Conservation (phyloP, 2,113 vertebrate genomes). For the Larimichthys crocea region DNA sequence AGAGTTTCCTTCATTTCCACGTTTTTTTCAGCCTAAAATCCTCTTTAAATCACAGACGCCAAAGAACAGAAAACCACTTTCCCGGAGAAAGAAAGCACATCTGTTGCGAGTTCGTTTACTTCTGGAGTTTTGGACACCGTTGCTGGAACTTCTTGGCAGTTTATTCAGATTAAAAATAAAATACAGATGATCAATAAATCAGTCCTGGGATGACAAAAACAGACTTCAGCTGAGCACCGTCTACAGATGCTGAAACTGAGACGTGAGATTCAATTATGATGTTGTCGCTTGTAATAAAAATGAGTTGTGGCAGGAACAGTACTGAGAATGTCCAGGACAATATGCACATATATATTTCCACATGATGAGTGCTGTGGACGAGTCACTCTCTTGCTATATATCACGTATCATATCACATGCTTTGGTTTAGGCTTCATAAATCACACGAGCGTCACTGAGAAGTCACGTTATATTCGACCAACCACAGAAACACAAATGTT, state of each 20-base stretch:
- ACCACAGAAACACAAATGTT: neutral
- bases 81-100: slow-evolving; percentile 17
- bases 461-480: neutral
- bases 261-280: neutral
- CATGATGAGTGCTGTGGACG: neutral
- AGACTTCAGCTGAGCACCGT: neutral
- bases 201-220: neutral
- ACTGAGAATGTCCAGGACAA: neutral
- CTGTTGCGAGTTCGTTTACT: neutral
- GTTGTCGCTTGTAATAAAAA: neutral
- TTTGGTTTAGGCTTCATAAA: slow-evolving; percentile 25
- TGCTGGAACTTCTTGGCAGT: neutral
- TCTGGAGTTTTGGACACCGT: neutral
- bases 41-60: slow-evolving; percentile 3
- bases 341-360: neutral
- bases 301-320: neutral
- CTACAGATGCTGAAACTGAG: neutral
- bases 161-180: slow-evolving; percentile 6
- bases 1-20: neutral
- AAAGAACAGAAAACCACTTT: slow-evolving; percentile 12
- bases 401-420: slow-evolving; percentile 1
- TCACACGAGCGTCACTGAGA: neutral
- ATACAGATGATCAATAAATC: slow-evolving; percentile 46
- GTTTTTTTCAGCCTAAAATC: neutral
- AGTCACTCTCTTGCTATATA: neutral